A percentile compares a stretch with the other conserved stretches of the same genome.
Conservation (phyloP, 2,797 vertebrate genomes). For the Rhinatrema bivittatum region DNA sequence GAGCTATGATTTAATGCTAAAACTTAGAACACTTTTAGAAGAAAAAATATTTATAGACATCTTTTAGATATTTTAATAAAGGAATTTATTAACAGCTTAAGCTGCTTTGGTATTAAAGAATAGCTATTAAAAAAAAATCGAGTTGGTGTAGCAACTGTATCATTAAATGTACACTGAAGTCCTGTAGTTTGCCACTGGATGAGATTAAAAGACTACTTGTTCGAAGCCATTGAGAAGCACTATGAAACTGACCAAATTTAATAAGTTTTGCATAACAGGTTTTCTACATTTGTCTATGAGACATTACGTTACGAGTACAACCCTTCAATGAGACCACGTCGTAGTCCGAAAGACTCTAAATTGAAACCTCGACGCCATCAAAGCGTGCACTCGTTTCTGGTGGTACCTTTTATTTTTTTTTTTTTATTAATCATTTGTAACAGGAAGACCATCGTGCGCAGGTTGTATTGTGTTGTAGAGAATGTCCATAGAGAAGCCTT, state of each 20-base stretch:
- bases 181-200: slow-evolving; percentile 98
- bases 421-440: slow-evolving; percentile 66
- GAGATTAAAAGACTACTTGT: slow-evolving; percentile 95
- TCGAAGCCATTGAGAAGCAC: slow-evolving; percentile 97
- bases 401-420: slow-evolving; percentile 81
- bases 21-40: slow-evolving; percentile 67
- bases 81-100: slow-evolving; percentile 88
- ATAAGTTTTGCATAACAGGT: slow-evolving; percentile 73
- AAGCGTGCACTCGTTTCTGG: slow-evolving; percentile 78
- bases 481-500: slow-evolving; percentile 83
- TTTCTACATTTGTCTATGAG: slow-evolving; percentile 81
- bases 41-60: slow-evolving; percentile 87
- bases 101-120: slow-evolving; percentile 93
- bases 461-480: slow-evolving; percentile 80
- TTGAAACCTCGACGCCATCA: slow-evolving; percentile 54
- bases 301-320: slow-evolving; percentile 59
- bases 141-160: slow-evolving; percentile 89
- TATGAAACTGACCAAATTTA: slow-evolving; percentile 87
- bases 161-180: slow-evolving; percentile 90
- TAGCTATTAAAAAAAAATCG: slow-evolving; percentile 79
- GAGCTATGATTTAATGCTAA: slow-evolving; percentile 21
- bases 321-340: slow-evolving; percentile 56
- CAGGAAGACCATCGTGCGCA: slow-evolving; percentile 71
- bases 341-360: slow-evolving; percentile 99
- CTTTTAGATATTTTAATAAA: slow-evolving; percentile 96